phyloP scores from a whole-genome alignment of 2,113 vertebrate species.

The Pteruthius melanotis region DNA sequence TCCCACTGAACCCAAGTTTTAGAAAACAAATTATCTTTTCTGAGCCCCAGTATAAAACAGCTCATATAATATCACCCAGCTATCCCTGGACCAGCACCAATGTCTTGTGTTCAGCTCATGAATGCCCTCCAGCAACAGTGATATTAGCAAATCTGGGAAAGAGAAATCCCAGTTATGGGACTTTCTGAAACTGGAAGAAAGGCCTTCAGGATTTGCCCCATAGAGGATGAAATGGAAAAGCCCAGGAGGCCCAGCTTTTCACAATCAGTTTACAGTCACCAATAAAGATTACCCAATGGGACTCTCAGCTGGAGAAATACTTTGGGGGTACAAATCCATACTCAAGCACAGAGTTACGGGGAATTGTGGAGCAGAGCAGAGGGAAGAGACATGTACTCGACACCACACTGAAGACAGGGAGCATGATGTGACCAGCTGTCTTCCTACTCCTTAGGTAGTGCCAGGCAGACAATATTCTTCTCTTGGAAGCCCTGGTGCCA shows the following conservation, averaged over 20 bases:
- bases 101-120: neutral
- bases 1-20: constrained; percentile 16
- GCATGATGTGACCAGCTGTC: neutral
- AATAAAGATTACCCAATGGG: neutral
- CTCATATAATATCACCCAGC: neutral
- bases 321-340: neutral
- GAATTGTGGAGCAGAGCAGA: neutral
- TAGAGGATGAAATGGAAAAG: neutral
- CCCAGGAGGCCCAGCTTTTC: neutral
- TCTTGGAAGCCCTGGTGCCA: neutral
- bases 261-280: neutral
- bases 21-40: constrained; percentile 9
- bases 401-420: neutral
- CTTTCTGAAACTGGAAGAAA: neutral
- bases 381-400: fast-evolving
- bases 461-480: neutral
- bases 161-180: neutral
- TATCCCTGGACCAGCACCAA: neutral
- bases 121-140: neutral
- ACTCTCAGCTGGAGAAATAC: neutral
- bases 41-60: neutral
- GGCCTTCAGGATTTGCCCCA: neutral
- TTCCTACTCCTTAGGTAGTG: neutral
- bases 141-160: neutral
- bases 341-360: neutral